Conservation (phyloP, 2,797 vertebrate genomes). For the Fundulus diaphanus region DNA sequence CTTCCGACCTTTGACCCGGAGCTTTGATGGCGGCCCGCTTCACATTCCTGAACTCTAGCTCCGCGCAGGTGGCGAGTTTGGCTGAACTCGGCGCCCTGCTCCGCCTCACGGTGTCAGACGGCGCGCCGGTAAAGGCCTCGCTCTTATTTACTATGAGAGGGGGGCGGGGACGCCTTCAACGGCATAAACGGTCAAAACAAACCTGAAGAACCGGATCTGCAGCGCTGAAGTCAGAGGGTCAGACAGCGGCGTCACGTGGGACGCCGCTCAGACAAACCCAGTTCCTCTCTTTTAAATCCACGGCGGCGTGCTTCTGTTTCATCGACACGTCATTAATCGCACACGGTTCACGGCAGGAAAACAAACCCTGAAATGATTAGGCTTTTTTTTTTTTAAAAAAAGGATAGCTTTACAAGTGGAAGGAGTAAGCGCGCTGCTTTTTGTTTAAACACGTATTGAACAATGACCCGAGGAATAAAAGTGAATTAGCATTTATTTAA, state of each 20-base stretch:
- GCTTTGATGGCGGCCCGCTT: conserved; percentile 17
- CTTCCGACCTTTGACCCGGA: conserved; percentile 28
- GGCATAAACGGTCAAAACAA: conserved; percentile 4
- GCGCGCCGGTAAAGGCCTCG: conserved; percentile 16
- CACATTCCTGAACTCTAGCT: conserved; percentile 41
- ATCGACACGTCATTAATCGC: not conserved
- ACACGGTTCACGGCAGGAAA: not conserved
- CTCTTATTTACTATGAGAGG: conserved; percentile 30
- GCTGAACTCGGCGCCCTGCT: conserved; percentile 39
- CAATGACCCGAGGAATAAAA: too few species aligned
- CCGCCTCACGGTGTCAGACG: conserved; percentile 2
- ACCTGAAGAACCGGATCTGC: conserved; percentile 33
- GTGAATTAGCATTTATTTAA: not conserved
- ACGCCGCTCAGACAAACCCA: too few species aligned
- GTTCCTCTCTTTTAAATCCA: too few species aligned
- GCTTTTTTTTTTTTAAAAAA: not conserved
- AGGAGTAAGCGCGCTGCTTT: not conserved
- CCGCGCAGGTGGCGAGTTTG: conserved; percentile 37
- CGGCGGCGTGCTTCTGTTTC: not conserved
- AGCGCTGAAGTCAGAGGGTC: conserved; percentile 25
- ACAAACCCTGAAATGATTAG: not conserved
- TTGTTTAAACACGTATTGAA: too few species aligned
- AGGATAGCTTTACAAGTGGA: not conserved
- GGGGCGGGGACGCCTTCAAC: conserved; percentile 29
- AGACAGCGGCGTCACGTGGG: too few species aligned